Percentiles rank a stretch among this genome's conserved stretches.
These are phyloP conservation scores for Tuberolachnus salignus DNA, from an alignment of 2,888 invertebrate species.

Conservation along the genomic window DNA sequence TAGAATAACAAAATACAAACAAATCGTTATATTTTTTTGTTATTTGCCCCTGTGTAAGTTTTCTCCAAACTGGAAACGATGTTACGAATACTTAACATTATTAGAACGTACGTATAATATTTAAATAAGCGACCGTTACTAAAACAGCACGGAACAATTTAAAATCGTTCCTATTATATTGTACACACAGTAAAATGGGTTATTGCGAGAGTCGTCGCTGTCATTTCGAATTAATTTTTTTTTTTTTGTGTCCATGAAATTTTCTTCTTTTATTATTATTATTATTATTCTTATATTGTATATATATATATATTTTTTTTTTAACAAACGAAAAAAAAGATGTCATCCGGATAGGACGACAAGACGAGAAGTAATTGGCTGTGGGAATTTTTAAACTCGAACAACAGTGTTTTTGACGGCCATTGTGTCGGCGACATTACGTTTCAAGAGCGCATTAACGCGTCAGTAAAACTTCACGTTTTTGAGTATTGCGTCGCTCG, in stretches of 20 bases:
- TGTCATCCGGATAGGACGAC: not conserved
- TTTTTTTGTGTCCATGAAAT: not conserved
- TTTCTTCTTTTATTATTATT: not conserved
- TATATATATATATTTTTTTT: slow-evolving; percentile 19
- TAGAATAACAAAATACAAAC: too few relatives aligned
- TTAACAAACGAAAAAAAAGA: not conserved
- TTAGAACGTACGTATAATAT: too few relatives aligned
- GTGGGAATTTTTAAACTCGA: slow-evolving; percentile 26
- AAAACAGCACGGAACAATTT: not conserved
- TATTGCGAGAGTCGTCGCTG: not conserved
- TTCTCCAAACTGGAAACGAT: too few relatives aligned
- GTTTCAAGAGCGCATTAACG: slow-evolving; percentile 41
- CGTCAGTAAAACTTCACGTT: slow-evolving; percentile 22
- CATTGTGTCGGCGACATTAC: slow-evolving; percentile 27
- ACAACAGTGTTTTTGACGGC: slow-evolving; percentile 46
- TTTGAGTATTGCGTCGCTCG: not conserved
- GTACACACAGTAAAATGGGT: not conserved
- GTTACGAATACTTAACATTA: too few relatives aligned
- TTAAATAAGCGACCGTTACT: too few relatives aligned
- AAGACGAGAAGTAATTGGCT: slow-evolving; percentile 17
- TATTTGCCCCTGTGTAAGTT: too few relatives aligned
- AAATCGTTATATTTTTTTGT: too few relatives aligned
- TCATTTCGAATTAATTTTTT: slow-evolving; percentile 2
- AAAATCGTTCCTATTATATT: slow-evolving; percentile 9
- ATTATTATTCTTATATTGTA: not conserved